A percentile compares a stretch with the other conserved stretches of the same genome.
Evolutionary conservation across 2,113 vertebrate species (phyloP).

Genomic region (Hymenochirus boettgeri): DNA sequence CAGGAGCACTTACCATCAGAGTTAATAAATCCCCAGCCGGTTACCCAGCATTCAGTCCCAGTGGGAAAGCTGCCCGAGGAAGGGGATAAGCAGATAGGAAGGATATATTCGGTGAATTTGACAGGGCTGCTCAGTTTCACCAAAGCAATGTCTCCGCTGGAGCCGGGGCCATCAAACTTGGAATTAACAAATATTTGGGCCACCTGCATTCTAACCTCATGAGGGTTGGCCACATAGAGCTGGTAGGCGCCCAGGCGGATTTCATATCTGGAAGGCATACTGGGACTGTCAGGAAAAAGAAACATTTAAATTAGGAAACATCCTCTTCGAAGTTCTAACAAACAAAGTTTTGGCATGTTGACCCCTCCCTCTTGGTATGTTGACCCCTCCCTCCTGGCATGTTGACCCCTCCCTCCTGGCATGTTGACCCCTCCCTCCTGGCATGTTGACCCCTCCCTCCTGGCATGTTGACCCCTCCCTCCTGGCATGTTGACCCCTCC

Average conservation of each 20-base stretch:
- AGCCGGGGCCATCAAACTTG: slow-evolving; percentile 74
- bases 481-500: no score
- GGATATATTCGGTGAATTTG: slow-evolving; percentile 58
- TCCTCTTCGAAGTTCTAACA: no score
- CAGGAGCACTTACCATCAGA: slow-evolving; percentile 77
- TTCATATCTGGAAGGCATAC: not conserved
- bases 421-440: no score
- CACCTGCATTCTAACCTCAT: slow-evolving; percentile 74
- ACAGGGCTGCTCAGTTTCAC: slow-evolving; percentile 76
- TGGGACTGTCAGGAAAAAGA: not conserved
- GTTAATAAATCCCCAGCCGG: slow-evolving; percentile 79
- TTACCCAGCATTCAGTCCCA: slow-evolving; percentile 85
- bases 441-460: no score
- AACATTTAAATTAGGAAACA: no score
- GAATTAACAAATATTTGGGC: slow-evolving; percentile 74
- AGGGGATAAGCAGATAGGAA: slow-evolving; percentile 78
- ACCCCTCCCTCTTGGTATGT: no score
- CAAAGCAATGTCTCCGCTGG: slow-evolving; percentile 83
- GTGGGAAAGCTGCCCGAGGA: slow-evolving; percentile 76
- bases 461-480: no score
- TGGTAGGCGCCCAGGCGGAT: slow-evolving; percentile 78
- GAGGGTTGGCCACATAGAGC: slow-evolving; percentile 61
- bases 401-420: no score
- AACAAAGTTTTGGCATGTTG: no score
- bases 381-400: no score